Evolutionary conservation across 2,888 invertebrate species (phyloP).

Genomic region (Oligia strigilis): DNA sequence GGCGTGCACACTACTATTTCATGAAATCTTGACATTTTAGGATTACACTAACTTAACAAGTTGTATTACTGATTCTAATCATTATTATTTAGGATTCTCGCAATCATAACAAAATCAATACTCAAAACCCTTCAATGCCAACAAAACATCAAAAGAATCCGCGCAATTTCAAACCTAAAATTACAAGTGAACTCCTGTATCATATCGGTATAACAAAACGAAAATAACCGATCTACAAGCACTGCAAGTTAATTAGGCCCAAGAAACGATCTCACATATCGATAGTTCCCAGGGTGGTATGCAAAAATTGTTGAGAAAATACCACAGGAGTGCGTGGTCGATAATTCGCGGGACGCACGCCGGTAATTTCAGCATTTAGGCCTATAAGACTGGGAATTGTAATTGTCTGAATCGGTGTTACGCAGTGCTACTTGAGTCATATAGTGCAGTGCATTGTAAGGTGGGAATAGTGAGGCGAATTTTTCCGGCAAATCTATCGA

Average conservation of each 20-base stretch:
- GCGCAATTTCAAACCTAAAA: slow-evolving; percentile 42
- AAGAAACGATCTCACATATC: slow-evolving; percentile 73
- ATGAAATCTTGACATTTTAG: too few relatives aligned
- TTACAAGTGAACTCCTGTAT: slow-evolving; percentile 53
- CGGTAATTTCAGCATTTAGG: slow-evolving; percentile 86
- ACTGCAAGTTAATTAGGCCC: slow-evolving; percentile 82
- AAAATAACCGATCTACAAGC: slow-evolving; percentile 77
- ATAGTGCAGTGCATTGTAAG: slow-evolving; percentile 10
- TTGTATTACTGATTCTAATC: too few relatives aligned
- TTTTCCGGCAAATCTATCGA: slow-evolving; percentile 16
- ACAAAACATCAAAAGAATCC: slow-evolving; percentile 37
- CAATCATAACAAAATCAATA: neutral
- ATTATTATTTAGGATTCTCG: neutral
- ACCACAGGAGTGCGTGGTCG: slow-evolving; percentile 83
- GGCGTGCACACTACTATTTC: too few relatives aligned
- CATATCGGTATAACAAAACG: slow-evolving; percentile 70
- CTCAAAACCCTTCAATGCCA: neutral
- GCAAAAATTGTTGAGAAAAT: slow-evolving; percentile 90
- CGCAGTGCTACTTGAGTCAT: slow-evolving; percentile 56
- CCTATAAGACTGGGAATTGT: slow-evolving; percentile 77
- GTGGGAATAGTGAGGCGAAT: slow-evolving; percentile 3
- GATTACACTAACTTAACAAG: too few relatives aligned
- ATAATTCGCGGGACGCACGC: slow-evolving; percentile 78
- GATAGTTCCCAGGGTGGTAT: slow-evolving; percentile 88
- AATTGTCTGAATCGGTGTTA: slow-evolving; percentile 67